Evolutionary conservation across 2,113 vertebrate species (phyloP), one percentile per base, ranked within the genome.

Genomic region (Corydoras maculifer): DNA sequence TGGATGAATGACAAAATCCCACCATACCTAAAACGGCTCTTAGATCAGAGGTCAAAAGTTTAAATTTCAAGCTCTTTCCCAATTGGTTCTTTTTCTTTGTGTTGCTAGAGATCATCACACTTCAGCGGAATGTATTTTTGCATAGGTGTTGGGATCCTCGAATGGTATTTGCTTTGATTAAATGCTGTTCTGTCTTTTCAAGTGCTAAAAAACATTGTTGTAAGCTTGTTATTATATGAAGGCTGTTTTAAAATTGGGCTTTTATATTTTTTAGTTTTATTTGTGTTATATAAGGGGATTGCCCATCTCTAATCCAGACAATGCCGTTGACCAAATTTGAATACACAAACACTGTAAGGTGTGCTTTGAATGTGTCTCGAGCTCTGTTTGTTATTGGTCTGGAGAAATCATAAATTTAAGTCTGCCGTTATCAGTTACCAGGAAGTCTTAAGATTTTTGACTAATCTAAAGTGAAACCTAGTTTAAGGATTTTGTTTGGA

Each of bases 261-360:
- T 4, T 4, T 43, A 43, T 8, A 43, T 43, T 43, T 43, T 43
- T 43, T 25, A 25, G 1, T 5, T 43, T 43, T 43, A 43, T 43
- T 43, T 43, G 35, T 43, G 35, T 43, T 43, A 0, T 43, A 43
- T 43, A 43, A 57, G 18, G 48, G 65, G 31, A 73, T 65, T 73
- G 61, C 64, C 64, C 50, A 8, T 30, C 8, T 30, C 13, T 60
- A 53, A 61, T 67, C 58, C 25, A 18, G 31, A 74, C 58, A 68
- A 54, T 62, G 72, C 18, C 58, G 72, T 74, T 74, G 58, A 62
- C 43, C 18, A 57, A 29, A 68, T 74, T 74, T 74, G 72, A 68
- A 67, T 73, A 67, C 11, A n/a, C 72, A 74, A 74, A 62, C 50
- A 25, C 12, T 43, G 53, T 4, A 62, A 55, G 58, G 49, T 48